Conservation (phyloP, 2,113 vertebrate genomes). For the Podilymbus podiceps region DNA sequence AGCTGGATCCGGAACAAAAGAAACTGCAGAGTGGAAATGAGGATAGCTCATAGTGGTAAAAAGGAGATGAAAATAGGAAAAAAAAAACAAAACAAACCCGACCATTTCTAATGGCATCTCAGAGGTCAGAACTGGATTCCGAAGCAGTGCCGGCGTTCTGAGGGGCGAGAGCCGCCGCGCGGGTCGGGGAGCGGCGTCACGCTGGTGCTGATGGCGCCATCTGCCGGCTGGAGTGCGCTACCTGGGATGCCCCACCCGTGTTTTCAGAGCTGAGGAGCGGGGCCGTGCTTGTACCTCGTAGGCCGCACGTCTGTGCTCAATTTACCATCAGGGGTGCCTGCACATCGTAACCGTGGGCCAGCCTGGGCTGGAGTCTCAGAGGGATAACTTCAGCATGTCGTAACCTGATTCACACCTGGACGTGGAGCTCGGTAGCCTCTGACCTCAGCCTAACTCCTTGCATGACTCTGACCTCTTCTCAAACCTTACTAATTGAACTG, state of each 20-base stretch:
- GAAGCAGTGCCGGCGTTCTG: not conserved
- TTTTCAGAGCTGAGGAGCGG: not conserved
- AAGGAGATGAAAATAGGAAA: not conserved
- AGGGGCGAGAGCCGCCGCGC: no score
- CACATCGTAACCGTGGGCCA: not conserved
- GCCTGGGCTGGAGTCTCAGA: not conserved
- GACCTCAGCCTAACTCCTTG: not conserved
- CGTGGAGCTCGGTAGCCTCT: not conserved
- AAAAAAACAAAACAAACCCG: not conserved
- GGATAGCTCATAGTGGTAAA: not conserved
- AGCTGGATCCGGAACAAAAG: not conserved
- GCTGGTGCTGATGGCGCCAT: rapidly evolving
- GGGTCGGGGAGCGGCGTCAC: not conserved
- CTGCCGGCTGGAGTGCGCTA: not conserved
- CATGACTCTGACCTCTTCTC: not conserved
- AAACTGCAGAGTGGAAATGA: not conserved
- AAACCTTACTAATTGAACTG: not conserved
- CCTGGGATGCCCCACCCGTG: rapidly evolving
- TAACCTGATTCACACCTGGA: not conserved
- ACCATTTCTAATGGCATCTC: not conserved
- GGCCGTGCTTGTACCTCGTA: no score
- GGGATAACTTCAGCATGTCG: not conserved
- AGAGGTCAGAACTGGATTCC: not conserved
- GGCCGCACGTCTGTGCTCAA: not conserved
- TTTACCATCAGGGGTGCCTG: not conserved